Evolutionary conservation across 2,113 vertebrate genomes (phyloP).

Genomic region (Siphamia tubifer): DNA sequence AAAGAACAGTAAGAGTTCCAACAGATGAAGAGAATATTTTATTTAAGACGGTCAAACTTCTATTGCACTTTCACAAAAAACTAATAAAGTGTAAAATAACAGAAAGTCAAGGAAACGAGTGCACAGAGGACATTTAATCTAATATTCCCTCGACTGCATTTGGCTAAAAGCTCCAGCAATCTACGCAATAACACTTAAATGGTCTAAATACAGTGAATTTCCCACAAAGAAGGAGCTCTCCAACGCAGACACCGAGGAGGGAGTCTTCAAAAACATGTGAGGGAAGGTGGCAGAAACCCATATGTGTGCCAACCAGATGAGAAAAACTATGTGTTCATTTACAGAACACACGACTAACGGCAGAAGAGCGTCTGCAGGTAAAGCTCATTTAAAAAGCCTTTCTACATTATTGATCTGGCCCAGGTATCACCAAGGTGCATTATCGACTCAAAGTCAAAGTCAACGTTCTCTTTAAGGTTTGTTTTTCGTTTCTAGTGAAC

Average conservation of each 20-base stretch:
- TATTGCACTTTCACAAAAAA: neutral
- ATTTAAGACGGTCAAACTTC: too few relatives aligned
- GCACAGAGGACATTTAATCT: too few relatives aligned
- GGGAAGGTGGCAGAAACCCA: neutral
- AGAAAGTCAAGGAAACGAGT: too few relatives aligned
- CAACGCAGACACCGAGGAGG: neutral
- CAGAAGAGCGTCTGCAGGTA: neutral
- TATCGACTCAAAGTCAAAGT: slow-evolving; percentile 22
- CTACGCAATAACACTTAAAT: too few relatives aligned
- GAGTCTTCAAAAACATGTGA: neutral
- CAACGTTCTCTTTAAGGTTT: neutral
- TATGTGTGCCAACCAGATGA: too few relatives aligned
- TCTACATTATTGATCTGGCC: slow-evolving; percentile 32
- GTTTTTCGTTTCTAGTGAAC: neutral
- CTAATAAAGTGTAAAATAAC: neutral
- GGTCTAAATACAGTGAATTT: neutral
- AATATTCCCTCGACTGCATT: neutral
- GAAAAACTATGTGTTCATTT: neutral
- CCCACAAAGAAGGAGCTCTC: neutral
- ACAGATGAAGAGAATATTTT: too few relatives aligned
- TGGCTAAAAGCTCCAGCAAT: neutral
- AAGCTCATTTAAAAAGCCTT: slow-evolving; percentile 10
- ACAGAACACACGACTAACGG: neutral
- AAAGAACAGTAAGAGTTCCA: too few relatives aligned
- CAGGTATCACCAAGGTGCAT: slow-evolving; percentile 9